These are phyloP conservation scores for Neotoma lepida DNA, from an alignment of 2,113 vertebrate genomes.

Conservation along the genomic window DNA sequence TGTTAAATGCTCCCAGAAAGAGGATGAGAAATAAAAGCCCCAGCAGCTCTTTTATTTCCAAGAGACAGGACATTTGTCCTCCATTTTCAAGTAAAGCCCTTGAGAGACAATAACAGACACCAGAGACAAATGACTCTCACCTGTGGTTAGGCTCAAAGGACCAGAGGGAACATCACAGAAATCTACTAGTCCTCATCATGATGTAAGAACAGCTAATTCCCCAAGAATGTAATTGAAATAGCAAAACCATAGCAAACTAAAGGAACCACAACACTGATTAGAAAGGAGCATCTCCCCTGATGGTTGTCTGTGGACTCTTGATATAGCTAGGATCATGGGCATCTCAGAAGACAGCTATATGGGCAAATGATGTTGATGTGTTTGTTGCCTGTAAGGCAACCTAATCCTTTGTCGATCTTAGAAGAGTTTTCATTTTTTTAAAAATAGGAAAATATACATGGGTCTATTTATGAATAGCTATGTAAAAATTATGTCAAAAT, in stretches of 20 bases:
- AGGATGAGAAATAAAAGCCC: slow-evolving; percentile 2
- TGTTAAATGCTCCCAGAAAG: neutral
- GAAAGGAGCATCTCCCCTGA: neutral
- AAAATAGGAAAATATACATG: neutral
- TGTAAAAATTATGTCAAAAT: neutral
- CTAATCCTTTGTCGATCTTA: too few species aligned
- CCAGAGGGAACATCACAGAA: slow-evolving; percentile 16
- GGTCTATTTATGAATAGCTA: neutral
- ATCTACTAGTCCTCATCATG: neutral
- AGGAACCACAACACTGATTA: neutral
- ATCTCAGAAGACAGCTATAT: neutral
- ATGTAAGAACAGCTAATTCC: neutral
- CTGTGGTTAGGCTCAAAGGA: neutral
- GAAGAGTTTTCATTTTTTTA: neutral
- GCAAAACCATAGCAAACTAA: neutral
- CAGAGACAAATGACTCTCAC: neutral
- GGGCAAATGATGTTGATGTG: neutral
- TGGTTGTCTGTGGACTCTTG: neutral
- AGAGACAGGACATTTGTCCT: neutral
- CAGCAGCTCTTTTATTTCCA: slow-evolving; percentile 10
- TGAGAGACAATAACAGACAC: neutral
- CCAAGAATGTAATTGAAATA: neutral
- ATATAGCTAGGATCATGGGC: neutral
- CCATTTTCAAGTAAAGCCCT: slow-evolving; percentile 35
- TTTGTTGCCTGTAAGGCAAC: too few species aligned